Evolutionary conservation across 2,888 invertebrate genomes (phyloP), one percentile per base, ranked within the genome.

Genomic region (Sinelater perroti): DNA sequence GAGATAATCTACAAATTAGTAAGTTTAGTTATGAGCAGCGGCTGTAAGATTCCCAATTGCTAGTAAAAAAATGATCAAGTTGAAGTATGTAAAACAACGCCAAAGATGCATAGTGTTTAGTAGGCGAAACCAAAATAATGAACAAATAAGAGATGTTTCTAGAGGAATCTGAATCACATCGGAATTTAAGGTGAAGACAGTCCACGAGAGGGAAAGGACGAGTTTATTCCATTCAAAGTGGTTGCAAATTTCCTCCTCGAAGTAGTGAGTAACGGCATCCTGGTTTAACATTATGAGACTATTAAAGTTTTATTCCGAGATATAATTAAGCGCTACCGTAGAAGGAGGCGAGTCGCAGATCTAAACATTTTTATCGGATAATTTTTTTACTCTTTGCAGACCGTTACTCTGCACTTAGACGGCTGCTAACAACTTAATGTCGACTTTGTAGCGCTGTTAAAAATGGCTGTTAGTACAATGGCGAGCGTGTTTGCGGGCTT

Each of bases 331-430:
- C 26, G 2, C 26, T 42, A 6, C 42, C 42, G 24, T 42, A 42
- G 42, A 42, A 42, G 42, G 42, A 24, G 24, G 26, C 3, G 24
- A 24, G 42, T 42, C 24, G 24, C 26, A 42, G 42, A 42, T 42
- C 8, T 42, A 42, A 42, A 42, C 26, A 42, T 42, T 42, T 42
- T 42, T 42, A 42, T 42, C 24, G 14, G 26, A 42, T 42, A 28
- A 42, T 42, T 42, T 42, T n/a, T n/a, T 42, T 42, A 42, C 28
- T 24, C 17, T 26, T 24, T 26, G 20, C 11, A 3, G 1, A 38
- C 38, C 38, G 38, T 38, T 38, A 38, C 5, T 2, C 20, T 17
- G 21, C 21, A 17, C 18, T 21, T 38, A 21, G 21, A 38, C 21
- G 38, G 13, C 38, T 21, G 18, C 7, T 38, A 38, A 38, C 38